Percentiles rank a stretch among this genome's conserved stretches.
Evolutionary conservation across 1,140 invertebrate genomes (phyloP).

Genomic region (Bradynema listronoti): DNA sequence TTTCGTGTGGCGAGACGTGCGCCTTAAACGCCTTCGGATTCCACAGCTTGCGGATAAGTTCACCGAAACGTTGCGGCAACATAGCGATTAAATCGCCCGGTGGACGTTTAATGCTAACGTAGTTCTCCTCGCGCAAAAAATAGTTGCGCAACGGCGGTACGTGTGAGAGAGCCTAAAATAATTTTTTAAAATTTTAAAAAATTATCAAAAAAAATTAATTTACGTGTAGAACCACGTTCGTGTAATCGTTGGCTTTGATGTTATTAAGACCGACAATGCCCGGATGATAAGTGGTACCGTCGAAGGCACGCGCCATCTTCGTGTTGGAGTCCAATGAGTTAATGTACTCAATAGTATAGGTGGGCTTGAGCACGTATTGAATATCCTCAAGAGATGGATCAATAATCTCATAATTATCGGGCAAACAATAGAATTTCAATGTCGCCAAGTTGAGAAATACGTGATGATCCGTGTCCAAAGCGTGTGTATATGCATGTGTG

Average conservation of each 20-base stretch:
- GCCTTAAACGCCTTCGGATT: slow-evolving; percentile 98
- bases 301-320: slow-evolving; percentile 85
- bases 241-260: slow-evolving; percentile 98
- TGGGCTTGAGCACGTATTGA: slow-evolving; percentile 90
- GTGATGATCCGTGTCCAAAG: slow-evolving; percentile 90
- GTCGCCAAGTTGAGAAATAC: slow-evolving; percentile 95
- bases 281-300: slow-evolving; percentile 89
- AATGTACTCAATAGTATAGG: slow-evolving; percentile 78
- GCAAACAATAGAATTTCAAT: slow-evolving; percentile 94
- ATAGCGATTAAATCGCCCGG: slow-evolving; percentile 77
- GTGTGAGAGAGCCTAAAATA: slow-evolving; percentile 76
- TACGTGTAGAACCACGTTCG: slow-evolving; percentile 93
- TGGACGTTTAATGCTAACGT: slow-evolving; percentile 76
- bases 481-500: slow-evolving; percentile 97
- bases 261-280: slow-evolving; percentile 83
- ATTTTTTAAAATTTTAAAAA: background rate
- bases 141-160: slow-evolving; percentile 87
- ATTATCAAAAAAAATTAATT: slow-evolving; percentile 23
- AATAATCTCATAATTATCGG: slow-evolving; percentile 98
- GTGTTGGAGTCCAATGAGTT: slow-evolving; percentile 71
- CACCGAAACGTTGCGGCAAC: slow-evolving; percentile 91
- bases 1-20: slow-evolving; percentile 98
- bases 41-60: slow-evolving; percentile 94
- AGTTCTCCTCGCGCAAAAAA: slow-evolving; percentile 87
- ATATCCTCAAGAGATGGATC: slow-evolving; percentile 98